phyloP scores from a whole-genome alignment of 2,797 vertebrate species.

The Pseudotriccus pelzelni region DNA sequence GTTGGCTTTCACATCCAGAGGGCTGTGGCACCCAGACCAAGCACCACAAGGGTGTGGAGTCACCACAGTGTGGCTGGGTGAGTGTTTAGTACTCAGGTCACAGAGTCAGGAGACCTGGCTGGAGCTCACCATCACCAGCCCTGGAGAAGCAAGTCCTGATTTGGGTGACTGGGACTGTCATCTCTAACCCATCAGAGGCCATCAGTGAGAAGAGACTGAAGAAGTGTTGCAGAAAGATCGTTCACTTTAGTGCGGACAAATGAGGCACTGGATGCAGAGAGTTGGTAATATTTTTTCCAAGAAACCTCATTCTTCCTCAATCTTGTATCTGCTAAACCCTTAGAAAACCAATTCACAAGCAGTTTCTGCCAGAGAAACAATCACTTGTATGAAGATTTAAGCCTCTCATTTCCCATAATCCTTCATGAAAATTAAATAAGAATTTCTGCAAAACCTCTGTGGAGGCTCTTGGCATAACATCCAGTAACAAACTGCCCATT shows the following conservation, averaged over 20 bases:
- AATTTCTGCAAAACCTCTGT: neutral
- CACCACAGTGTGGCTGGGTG: accelerated
- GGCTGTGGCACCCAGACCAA: neutral
- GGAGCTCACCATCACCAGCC: neutral
- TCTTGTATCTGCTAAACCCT: neutral
- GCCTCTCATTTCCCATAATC: neutral
- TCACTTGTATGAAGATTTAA: neutral
- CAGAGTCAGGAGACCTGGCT: neutral
- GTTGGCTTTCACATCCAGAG: accelerated
- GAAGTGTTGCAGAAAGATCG: neutral
- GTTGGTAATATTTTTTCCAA: neutral
- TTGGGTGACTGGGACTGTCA: neutral
- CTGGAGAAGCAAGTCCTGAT: neutral
- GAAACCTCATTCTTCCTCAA: neutral
- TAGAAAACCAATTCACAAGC: neutral
- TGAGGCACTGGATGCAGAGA: neutral
- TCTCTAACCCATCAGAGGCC: neutral
- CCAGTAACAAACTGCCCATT: neutral
- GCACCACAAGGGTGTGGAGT: accelerated
- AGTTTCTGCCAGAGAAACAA: neutral
- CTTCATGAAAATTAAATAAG: neutral
- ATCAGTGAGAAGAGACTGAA: neutral
- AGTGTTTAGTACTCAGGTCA: accelerated
- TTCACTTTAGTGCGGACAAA: neutral
- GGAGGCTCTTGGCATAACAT: neutral